Evolutionary conservation across 2,888 invertebrate genomes (phyloP), one percentile per base, ranked within the genome.

Genomic region (Hirtodrosophila duncani): DNA sequence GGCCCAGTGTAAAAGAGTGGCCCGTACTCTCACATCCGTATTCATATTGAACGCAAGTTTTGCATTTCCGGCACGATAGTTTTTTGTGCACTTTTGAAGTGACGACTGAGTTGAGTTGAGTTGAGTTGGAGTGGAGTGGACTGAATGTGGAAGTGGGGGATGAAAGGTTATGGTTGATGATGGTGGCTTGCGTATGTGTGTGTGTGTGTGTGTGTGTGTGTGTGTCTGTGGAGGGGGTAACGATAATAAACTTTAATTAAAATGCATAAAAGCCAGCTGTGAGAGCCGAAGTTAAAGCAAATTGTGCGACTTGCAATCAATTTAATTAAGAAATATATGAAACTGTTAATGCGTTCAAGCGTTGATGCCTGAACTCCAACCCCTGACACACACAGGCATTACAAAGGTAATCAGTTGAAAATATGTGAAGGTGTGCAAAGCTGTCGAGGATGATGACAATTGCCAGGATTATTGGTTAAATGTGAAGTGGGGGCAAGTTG

Each of bases 221-320:
- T 23, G 20, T 9, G 11, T 36, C 11, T 34, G 44, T 14, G 36
- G 29, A 10, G 18, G 26, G 16, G 18, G 26, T 17, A 6, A n/a
- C 16, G 37, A 62, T 53, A 77, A 65, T 81, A 72, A 81, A 78
- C 52, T 63, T 72, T 72, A 72, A 72, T 72, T 59, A 60, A 78
- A 72, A 58, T 53, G 44, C 46, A 65, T 50, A 57, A 67, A 56
- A 58, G 43, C 60, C n/a, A n/a, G n/a, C 11, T 49, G 26, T 21
- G 37, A 10, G 26, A 17, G 11, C 20, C 27, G 27, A 43, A 52
- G 42, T 50, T 50, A 31, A 61, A 41, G 29, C 29, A 55, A 59
- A 68, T 43, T 59, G 33, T 41, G 38, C 30, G 50, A 58, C 55
- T 29, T 57, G 37, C 55, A 72, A 77, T 72, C 74, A 51, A 72